Evolutionary conservation across 2,888 invertebrate species (phyloP).

Genomic region (Acholoe squamosa): DNA sequence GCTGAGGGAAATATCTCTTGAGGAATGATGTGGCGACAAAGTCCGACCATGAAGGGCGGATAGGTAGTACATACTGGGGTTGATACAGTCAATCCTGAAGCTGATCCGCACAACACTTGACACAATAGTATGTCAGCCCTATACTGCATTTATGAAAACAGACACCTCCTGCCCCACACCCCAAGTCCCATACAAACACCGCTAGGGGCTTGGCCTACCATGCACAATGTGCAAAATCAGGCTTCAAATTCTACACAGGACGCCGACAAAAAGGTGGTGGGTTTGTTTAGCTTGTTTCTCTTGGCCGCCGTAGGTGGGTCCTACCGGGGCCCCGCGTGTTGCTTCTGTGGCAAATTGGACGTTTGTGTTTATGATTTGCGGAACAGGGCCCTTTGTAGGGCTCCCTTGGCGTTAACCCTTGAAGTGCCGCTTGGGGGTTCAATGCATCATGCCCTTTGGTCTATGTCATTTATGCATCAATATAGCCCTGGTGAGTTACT

Average conservation of each 20-base stretch:
- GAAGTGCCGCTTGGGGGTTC: neutral
- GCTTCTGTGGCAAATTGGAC: neutral
- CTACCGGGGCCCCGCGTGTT: neutral
- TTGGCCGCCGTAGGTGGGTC: neutral
- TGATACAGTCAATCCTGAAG: too few species aligned
- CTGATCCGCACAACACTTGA: too few species aligned
- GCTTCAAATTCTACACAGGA: neutral
- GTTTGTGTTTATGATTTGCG: slow-evolving; percentile 28
- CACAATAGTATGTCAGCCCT: neutral
- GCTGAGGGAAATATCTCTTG: too few species aligned
- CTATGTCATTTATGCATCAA: too few species aligned
- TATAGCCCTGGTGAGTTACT: too few species aligned
- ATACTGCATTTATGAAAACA: too few species aligned
- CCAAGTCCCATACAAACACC: neutral
- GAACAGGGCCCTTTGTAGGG: neutral
- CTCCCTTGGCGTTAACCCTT: neutral
- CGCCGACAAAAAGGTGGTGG: slow-evolving; percentile 2
- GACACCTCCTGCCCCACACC: neutral
- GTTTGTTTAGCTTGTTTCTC: slow-evolving; percentile 13
- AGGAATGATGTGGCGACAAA: too few species aligned
- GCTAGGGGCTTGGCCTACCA: neutral
- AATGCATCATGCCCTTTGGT: too few species aligned
- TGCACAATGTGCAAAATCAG: slow-evolving; percentile 10
- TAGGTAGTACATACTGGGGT: too few species aligned
- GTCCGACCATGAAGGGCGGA: too few species aligned